These are phyloP conservation scores for Epinephelus moara DNA, from an alignment of 2,113 vertebrate genomes.

Conservation along the genomic window DNA sequence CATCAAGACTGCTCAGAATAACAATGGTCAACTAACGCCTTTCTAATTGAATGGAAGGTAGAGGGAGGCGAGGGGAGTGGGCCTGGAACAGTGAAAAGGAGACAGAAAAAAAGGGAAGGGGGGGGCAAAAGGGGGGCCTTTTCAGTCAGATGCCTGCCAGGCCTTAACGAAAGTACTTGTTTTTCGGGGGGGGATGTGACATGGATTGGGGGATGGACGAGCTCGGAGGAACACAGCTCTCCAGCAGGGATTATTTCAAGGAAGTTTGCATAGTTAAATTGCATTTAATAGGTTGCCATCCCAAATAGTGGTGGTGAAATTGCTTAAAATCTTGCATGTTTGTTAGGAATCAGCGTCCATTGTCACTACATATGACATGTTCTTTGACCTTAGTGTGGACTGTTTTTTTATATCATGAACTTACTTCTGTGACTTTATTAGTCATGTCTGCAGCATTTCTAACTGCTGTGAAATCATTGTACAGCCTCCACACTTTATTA, in stretches of 20 bases:
- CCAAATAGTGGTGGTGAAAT: constrained; percentile 8
- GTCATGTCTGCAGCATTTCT: not conserved
- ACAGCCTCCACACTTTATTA: not conserved
- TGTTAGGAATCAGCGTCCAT: no score
- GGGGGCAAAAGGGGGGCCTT: constrained; percentile 55
- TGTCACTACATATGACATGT: not conserved
- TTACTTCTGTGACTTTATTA: not conserved
- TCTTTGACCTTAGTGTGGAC: not conserved
- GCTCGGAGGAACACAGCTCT: constrained; percentile 60
- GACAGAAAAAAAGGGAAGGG: constrained; percentile 62
- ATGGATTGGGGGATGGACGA: constrained; percentile 69
- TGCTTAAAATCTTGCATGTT: not conserved
- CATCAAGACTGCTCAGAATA: constrained; percentile 87
- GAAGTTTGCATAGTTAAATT: constrained; percentile 64
- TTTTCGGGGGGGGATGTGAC: constrained; percentile 64
- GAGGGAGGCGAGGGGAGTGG: constrained; percentile 75
- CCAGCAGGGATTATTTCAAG: constrained; percentile 71
- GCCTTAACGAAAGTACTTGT: constrained; percentile 83
- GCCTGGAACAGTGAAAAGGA: constrained; percentile 79
- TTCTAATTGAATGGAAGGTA: constrained; percentile 87
- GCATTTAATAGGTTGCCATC: not conserved
- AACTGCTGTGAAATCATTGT: not conserved
- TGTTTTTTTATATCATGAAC: not conserved
- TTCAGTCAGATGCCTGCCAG: constrained; percentile 84
- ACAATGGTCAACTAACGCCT: constrained; percentile 88